A percentile compares a stretch with the other conserved stretches of the same genome.
These are phyloP conservation scores for Sigmodon hispidus DNA, from an alignment of 2,113 vertebrate genomes.

Conservation along the genomic window DNA sequence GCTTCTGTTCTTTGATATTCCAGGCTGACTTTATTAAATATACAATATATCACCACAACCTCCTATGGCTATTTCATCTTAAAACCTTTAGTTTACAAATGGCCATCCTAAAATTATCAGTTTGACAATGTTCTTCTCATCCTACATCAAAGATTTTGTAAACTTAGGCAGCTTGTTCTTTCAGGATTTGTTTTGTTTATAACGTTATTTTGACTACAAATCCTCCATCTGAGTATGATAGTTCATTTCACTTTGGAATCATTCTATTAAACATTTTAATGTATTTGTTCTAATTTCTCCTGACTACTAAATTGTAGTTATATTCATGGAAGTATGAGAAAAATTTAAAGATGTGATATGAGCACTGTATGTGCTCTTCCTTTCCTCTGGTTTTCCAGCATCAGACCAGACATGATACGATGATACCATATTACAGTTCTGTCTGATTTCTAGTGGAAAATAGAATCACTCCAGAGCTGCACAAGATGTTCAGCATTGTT, in stretches of 20 bases:
- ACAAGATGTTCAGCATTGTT: not conserved
- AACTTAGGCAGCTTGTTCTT: slow-evolving; percentile 32
- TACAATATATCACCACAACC: too few relatives aligned
- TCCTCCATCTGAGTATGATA: not conserved
- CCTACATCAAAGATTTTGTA: not conserved
- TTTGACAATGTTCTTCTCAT: slow-evolving; percentile 1
- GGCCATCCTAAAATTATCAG: slow-evolving; percentile 8
- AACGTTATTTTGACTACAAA: slow-evolving; percentile 38
- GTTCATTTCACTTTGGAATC: slow-evolving; percentile 32
- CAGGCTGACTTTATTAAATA: too few relatives aligned
- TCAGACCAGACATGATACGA: not conserved
- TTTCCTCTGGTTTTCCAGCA: slow-evolving; percentile 7
- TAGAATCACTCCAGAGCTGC: not conserved
- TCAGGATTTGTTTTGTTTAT: slow-evolving; percentile 28
- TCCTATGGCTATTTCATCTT: slow-evolving; percentile 10
- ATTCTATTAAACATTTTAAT: slow-evolving; percentile 37
- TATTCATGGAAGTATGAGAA: slow-evolving; percentile 16
- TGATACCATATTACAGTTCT: not conserved
- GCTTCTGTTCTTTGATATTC: too few relatives aligned
- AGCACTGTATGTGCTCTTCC: not conserved
- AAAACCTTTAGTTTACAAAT: slow-evolving; percentile 2
- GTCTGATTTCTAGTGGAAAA: not conserved
- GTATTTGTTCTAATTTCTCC: slow-evolving; percentile 3
- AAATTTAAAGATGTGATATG: not conserved
- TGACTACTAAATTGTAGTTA: not conserved